Base-by-base conservation (phyloP, 2,113 vertebrate species). In the Labeo catla region DNA sequence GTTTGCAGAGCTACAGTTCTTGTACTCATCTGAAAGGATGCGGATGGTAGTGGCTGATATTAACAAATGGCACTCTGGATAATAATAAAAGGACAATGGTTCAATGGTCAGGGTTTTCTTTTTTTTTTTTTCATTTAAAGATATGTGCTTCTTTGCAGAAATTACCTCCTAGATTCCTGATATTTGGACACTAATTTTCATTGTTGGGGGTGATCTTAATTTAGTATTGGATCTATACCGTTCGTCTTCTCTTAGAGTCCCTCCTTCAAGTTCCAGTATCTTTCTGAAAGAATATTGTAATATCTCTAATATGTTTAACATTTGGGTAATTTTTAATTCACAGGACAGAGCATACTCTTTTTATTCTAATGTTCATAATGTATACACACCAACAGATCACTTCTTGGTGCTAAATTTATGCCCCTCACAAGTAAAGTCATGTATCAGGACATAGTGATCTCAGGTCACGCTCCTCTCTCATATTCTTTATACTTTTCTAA, bases 381-480 rank as follows among this genome's bases (percentile, higher is more conserved):
- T 72, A 43, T 72, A 72, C 0, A 72, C 28, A 28, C 28, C 28
- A 28, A 28, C 28, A 28, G 28, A 28, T 28, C 36, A 73, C 19
- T 47, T 47, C 4, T 43, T 73, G 70, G n/a, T 47, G 70, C 70
- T 73, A 73, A 45, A 73, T n/a, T 73, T 8, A 19, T 73, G 9
- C 1, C 36, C 8, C 6, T 47, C 3, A 9, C 70, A 9, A 73
- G 70, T 47, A 73, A 70, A 19, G 23, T 84, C 9, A 6, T 57
- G 52, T 59, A 73, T 73, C 19, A 73, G n/a, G 39, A 45, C 4
- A 72, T 72, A 10, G 70, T 73, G 36, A 73, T 73, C 2, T 43
- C 68, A 68, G 65, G 36, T 28, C 28, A 73, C n/a, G 66, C 66
- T 72, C 68, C 39, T 21, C 68, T 72, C 8, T 72, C 68, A 72